phyloP scores from a whole-genome alignment of 53 echinoderm and acorn worm species.

The Paracentrotus lividus region DNA sequence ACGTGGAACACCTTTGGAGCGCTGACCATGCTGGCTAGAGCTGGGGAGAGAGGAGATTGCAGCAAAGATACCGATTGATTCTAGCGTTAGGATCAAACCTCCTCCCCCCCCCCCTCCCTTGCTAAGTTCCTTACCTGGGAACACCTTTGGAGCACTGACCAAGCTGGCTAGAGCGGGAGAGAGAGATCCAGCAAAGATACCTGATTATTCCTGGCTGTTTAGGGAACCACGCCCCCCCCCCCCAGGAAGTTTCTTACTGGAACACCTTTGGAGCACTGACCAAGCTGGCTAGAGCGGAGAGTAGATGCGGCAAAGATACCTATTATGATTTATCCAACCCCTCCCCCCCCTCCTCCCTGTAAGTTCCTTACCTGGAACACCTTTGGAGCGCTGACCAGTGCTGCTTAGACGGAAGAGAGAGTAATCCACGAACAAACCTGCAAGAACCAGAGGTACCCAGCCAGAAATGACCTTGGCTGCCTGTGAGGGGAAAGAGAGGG shows the following conservation, averaged over 20 bases:
- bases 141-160: constrained; percentile 99
- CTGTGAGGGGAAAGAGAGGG: constrained; percentile 49
- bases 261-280: constrained; percentile 99
- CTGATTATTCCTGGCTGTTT: too few relatives aligned
- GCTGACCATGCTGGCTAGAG: constrained; percentile 97
- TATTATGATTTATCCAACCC: constrained; percentile 85
- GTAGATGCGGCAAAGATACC: constrained; percentile 98
- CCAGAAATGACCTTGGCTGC: constrained; percentile 92
- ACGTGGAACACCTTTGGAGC: constrained; percentile 99
- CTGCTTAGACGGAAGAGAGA: too few relatives aligned
- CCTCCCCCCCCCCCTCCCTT: too few relatives aligned
- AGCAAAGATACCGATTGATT: constrained; percentile 98
- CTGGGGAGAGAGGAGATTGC: constrained; percentile 97
- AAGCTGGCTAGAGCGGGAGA: constrained; percentile 98
- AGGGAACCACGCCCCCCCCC: too few relatives aligned
- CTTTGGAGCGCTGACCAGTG: too few relatives aligned
- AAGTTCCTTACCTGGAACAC: too few relatives aligned
- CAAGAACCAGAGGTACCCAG: constrained; percentile 89
- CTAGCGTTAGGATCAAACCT: too few relatives aligned
- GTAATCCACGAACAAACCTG: too few relatives aligned
- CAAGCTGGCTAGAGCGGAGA: constrained; percentile 94
- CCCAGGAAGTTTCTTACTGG: too few relatives aligned
- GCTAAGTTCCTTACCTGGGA: constrained; percentile 99
- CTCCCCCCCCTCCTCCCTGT: too few relatives aligned
- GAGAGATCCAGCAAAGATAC: constrained; percentile 96